phyloP scores from a whole-genome alignment of 2,113 vertebrate genomes.

The Malurus melanocephalus region DNA sequence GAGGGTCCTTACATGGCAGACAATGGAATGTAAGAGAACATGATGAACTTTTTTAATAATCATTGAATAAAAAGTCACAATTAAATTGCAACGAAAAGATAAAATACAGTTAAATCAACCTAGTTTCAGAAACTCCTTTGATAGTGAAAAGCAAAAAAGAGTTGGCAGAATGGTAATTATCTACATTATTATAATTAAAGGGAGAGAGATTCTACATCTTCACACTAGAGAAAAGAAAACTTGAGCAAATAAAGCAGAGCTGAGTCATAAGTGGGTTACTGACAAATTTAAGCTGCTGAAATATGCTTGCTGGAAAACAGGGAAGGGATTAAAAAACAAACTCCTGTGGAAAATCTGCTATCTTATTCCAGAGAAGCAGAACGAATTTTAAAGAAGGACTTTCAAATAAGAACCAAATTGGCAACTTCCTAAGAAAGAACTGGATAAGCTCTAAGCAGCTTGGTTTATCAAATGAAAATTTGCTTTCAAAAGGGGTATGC shows the following conservation, averaged over 20 bases:
- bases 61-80: background rate
- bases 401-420: slow-evolving; percentile 49
- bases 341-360: slow-evolving; percentile 49
- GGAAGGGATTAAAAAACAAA: slow-evolving; percentile 39
- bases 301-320: slow-evolving; percentile 4
- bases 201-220: background rate
- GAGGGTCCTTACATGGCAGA: background rate
- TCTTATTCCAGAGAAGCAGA: slow-evolving; percentile 51
- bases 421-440: slow-evolving; percentile 38
- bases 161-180: slow-evolving; percentile 12
- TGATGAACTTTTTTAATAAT: background rate
- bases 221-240: background rate
- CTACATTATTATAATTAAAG: slow-evolving; percentile 27
- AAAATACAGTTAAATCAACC: background rate
- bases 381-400: slow-evolving; percentile 26
- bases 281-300: slow-evolving; percentile 38
- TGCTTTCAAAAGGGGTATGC: background rate
- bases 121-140: background rate
- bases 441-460: slow-evolving; percentile 38
- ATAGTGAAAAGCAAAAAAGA: background rate
- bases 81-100: background rate
- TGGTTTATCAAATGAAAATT: slow-evolving; percentile 48
- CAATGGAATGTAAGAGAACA: background rate
- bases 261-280: slow-evolving; percentile 25
- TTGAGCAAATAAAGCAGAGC: slow-evolving; percentile 8